These are phyloP conservation scores for Tragopan temminckii DNA, from an alignment of 2,797 vertebrate species.

Conservation along the genomic window DNA sequence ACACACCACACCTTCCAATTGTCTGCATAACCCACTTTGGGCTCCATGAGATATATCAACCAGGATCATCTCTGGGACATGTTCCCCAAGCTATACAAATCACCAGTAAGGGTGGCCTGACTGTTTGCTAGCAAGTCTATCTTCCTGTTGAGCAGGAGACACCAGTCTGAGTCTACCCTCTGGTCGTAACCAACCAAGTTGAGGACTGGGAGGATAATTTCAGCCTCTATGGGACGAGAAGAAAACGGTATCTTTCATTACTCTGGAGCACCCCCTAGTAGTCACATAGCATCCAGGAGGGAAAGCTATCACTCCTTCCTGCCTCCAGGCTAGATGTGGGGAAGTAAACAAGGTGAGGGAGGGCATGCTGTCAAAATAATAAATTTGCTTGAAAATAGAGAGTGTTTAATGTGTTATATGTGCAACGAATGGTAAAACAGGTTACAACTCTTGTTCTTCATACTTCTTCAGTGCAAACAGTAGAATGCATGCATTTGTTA, in stretches of 20 bases:
- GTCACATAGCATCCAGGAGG: not conserved
- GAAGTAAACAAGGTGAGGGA: slow-evolving; percentile 17
- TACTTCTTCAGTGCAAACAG: not conserved
- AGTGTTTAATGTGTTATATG: not conserved
- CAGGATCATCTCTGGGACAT: slow-evolving; percentile 75
- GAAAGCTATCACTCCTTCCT: slow-evolving; percentile 19
- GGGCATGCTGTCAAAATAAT: not conserved
- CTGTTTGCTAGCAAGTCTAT: slow-evolving; percentile 41
- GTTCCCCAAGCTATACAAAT: slow-evolving; percentile 79
- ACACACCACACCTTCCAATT: slow-evolving; percentile 70
- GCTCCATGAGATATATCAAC: slow-evolving; percentile 45
- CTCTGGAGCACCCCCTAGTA: slow-evolving; percentile 77
- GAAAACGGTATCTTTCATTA: slow-evolving; percentile 39
- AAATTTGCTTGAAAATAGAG: not conserved
- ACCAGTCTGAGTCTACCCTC: slow-evolving; percentile 69
- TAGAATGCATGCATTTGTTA: not conserved
- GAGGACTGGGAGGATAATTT: slow-evolving; percentile 57
- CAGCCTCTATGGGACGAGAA: slow-evolving; percentile 35
- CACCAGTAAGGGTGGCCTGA: slow-evolving; percentile 64
- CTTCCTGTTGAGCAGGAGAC: slow-evolving; percentile 75
- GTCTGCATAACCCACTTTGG: slow-evolving; percentile 71
- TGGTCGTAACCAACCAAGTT: slow-evolving; percentile 56
- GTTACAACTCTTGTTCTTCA: not conserved
- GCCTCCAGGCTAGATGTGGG: not conserved
- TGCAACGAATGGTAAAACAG: not conserved